Evolutionary conservation across 2,888 invertebrate species (phyloP), one percentile per base, ranked within the genome.

Genomic region (Drosophila barbarae): DNA sequence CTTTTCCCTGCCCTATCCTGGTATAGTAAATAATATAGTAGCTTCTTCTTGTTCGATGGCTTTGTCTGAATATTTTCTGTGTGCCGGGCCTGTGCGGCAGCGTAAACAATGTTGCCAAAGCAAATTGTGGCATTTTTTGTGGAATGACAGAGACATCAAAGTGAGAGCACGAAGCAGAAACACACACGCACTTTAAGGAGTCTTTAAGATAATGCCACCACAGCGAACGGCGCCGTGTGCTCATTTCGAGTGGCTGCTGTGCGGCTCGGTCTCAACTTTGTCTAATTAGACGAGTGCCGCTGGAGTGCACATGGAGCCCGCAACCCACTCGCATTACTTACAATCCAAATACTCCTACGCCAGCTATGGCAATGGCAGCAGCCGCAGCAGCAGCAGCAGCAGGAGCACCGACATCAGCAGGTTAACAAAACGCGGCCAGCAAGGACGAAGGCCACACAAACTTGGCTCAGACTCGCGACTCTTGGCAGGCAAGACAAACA

Each of bases 281-380:
- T 85, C 77, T 81, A 81, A 81, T 81, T 81, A 84, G 79, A 84
- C 81, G 83, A 80, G 85, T 80, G 81, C 76, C 85, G 71, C 70
- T 74, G 68, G 78, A 78, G 78, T 84, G 77, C 69, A 59, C 72
- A 74, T 70, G 64, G 76, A 56, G 57, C 64, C 59, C 53, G 60
- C 39, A 46, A 54, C 35, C 56, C 57, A 57, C 66, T 57, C 59
- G 69, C 57, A 68, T 56, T 54, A 65, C 65, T 49, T 54, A 67
- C 64, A 65, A 57, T 59, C 30, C 65, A 36, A 67, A 53, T 55
- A 41, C 58, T 41, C 56, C 34, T 38, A 51, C 52, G 44, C 42
- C n/a, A n/a, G 42, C 26, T 2, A 26, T 0, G 28, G 15, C 15
- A 26, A 18, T 6, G 3, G 38, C 38, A 39, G 18, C 35, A n/a